Evolutionary conservation across 1,140 invertebrate genomes (phyloP).

Genomic region (Achatina immaculata): DNA sequence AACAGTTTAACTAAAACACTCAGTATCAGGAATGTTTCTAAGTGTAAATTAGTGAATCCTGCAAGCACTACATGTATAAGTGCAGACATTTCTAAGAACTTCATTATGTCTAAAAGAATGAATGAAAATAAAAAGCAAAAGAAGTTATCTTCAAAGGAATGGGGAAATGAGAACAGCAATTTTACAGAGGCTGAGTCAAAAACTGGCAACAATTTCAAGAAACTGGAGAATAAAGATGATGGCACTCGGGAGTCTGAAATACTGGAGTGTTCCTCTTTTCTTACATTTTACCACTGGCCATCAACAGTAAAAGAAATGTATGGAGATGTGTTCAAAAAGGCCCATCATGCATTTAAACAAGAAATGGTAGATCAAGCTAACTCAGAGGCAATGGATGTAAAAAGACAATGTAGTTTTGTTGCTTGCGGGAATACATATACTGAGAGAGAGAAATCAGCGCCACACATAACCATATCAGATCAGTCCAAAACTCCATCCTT

Average conservation of each 20-base stretch:
- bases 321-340: not conserved
- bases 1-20: not conserved
- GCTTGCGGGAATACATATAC: too few relatives aligned
- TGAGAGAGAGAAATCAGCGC: too few relatives aligned
- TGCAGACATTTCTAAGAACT: not conserved
- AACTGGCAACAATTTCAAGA: too few relatives aligned
- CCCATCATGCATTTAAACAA: slow-evolving; percentile 4
- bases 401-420: too few relatives aligned
- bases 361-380: not conserved
- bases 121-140: not conserved
- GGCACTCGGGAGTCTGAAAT: too few relatives aligned
- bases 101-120: not conserved
- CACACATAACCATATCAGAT: too few relatives aligned
- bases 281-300: not conserved
- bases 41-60: too few relatives aligned
- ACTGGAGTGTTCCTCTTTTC: too few relatives aligned
- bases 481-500: too few relatives aligned
- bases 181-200: too few relatives aligned
- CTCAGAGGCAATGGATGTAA: too few relatives aligned
- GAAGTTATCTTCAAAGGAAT: not conserved
- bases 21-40: not conserved
- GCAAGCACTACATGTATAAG: not conserved
- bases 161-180: not conserved
- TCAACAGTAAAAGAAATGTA: not conserved
- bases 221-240: too few relatives aligned